Conservation (phyloP, 2,888 invertebrate genomes). For the Callinectes sapidus region DNA sequence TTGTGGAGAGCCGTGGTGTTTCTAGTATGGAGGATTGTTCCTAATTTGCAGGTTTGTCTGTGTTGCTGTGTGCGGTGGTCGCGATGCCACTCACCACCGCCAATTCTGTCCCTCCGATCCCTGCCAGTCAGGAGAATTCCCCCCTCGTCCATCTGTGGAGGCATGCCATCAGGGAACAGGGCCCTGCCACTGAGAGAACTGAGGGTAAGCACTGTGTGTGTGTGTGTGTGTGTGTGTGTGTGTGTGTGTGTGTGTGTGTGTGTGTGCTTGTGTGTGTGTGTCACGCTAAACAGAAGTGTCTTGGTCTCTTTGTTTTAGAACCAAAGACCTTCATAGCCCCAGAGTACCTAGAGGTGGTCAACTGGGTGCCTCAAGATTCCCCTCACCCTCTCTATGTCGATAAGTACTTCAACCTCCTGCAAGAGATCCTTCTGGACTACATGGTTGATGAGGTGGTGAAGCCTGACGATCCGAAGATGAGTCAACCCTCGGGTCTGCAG, state of each 20-base stretch:
- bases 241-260: not conserved
- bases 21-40: no score
- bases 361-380: constrained; percentile 5
- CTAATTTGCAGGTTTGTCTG: not conserved
- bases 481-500: not conserved
- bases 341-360: not conserved
- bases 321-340: not conserved
- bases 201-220: not conserved
- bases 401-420: not conserved
- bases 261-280: not conserved
- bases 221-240: not conserved
- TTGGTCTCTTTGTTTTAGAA: not conserved
- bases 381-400: not conserved
- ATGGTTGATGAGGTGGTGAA: not conserved
- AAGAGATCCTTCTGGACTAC: not conserved
- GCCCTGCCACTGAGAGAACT: not conserved
- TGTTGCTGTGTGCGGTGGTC: not conserved
- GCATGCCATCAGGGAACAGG: not conserved
- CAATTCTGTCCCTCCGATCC: not conserved
- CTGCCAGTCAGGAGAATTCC: not conserved
- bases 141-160: not conserved
- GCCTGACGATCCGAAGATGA: constrained; percentile 34
- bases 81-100: not conserved
- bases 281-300: not conserved
- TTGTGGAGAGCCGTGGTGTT: no score